Evolutionary conservation across 2,113 vertebrate genomes (phyloP), one percentile per base, ranked within the genome.

Genomic region (Pardalotus punctatus): DNA sequence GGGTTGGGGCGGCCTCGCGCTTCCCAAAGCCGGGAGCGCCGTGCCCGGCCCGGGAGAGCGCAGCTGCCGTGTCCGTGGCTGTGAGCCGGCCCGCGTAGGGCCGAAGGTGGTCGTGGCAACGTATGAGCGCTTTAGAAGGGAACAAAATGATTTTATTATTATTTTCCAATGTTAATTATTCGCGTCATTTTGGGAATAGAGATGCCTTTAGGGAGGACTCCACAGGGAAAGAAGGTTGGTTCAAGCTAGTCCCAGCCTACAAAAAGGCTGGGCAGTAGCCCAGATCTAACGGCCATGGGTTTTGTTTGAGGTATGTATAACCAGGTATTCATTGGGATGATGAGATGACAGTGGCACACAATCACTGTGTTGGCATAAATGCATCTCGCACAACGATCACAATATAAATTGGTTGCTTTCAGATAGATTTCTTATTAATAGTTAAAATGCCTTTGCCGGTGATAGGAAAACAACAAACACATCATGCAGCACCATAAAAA

Each of bases 1-100:
- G 29, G 58, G 5, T 0, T 5, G 61, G 36, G 61, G 35, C 9
- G 10, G 31, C 33, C 70, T 10, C 38, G 23, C 5, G 35, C 43
- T 11, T 6, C 35, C 8, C 48, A 0, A 0, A 2, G 5, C 5
- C 56, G 0, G 38, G 14, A 51, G 57, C 57, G 21, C 38, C 1
- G 29, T 4, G 40, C 35, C 9, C 43, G 12, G 51, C 66, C 21
- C 48, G 8, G 65, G 14, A 45, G 54, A 53, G 64, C 54, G 57
- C 36, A 9, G 84, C 50, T 17, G 42, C 69, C 10, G 17, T 6
- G 18, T 7, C 57, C 10, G 8, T 5, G 17, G 21, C 27, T 28
- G 3, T 3, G 50, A 81, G 70, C 45, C 57, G 25, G 36, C 79
- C 70, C 92, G 5, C 33, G 7, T 5, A 16, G 36, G 11, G 13